Evolutionary conservation across 2,888 invertebrate species (phyloP), one percentile per base, ranked within the genome.

Genomic region (Trilocha varians): DNA sequence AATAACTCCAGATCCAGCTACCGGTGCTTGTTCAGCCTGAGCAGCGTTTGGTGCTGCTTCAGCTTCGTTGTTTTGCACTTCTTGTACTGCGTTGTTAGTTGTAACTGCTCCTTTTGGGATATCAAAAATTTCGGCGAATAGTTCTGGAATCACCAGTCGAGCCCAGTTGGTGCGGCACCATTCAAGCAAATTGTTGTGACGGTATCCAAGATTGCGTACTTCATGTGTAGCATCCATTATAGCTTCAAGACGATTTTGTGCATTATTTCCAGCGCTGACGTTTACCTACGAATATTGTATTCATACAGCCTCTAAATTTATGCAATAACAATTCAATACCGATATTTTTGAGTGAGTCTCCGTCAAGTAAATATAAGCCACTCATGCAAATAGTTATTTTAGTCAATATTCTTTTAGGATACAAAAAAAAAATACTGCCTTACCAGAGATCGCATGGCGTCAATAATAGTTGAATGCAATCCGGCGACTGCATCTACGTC

Each of bases 121-220:
- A 89, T 98, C 98, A 83, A 97, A 98, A 60, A 98, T 96, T 83
- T 98, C 98, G 32, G 97, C 93, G 82, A 97, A 98, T 42, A 98
- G 89, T 3, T 97, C 96, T 37, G 98, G 98, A 59, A 98, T 88
- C 48, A 93, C 88, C 45, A 95, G 88, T 60, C 91, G 91, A 45
- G 90, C 89, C 97, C 97, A 97, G 80, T 94, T 91, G 61, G 91
- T 89, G 55, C 97, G 90, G 83, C 95, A 96, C 97, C 97, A 98
- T 70, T 92, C 91, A 62, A 98, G 87, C 62, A 95, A 91, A 52
- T 92, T 91, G 55, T 91, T 89, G 80, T 98, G 97, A 53, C 93
- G 92, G 36, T 88, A 87, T 25, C 97, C 96, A 41, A 98, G 88
- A 25, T 91, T 88, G 46, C 93, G 88, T 50, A 96, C 88, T 71